phyloP scores from a whole-genome alignment of 2,888 invertebrate genomes.

The Sminthurinus aureus region DNA sequence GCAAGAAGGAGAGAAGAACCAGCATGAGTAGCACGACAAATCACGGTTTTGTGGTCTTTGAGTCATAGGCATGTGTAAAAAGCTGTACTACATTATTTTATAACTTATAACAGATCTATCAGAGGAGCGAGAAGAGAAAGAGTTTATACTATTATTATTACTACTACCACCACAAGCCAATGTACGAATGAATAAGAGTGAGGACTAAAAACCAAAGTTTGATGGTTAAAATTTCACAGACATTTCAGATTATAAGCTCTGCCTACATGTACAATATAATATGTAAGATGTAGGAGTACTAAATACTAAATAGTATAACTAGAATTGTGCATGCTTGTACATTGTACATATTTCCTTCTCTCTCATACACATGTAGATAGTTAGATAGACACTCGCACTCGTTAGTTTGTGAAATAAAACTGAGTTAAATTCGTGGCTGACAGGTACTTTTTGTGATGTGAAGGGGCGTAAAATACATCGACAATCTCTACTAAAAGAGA shows the following conservation, averaged over 20 bases:
- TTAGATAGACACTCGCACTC: background rate
- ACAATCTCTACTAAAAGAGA: constrained; percentile 27
- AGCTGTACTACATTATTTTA: background rate
- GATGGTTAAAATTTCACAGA: background rate
- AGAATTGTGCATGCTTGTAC: background rate
- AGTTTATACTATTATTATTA: no score
- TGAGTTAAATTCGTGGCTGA: constrained; percentile 25
- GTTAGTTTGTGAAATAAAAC: constrained; percentile 11
- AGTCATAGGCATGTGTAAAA: background rate
- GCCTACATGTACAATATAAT: no score
- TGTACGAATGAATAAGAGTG: background rate
- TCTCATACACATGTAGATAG: background rate
- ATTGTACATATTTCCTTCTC: background rate
- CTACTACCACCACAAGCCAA: no score
- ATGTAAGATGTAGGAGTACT: no score
- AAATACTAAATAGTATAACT: no score
- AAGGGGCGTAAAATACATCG: constrained; percentile 15
- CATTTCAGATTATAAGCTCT: background rate
- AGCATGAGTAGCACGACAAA: background rate
- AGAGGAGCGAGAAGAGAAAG: no score
- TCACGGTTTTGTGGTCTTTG: background rate
- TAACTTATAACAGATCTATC: background rate
- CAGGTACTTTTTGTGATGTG: constrained; percentile 23
- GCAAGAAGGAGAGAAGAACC: background rate
- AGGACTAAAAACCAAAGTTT: background rate